Percentiles rank a stretch among this genome's conserved stretches.
phyloP scores from a whole-genome alignment of 2,113 vertebrate species.

The Todiramphus saurophagus region DNA sequence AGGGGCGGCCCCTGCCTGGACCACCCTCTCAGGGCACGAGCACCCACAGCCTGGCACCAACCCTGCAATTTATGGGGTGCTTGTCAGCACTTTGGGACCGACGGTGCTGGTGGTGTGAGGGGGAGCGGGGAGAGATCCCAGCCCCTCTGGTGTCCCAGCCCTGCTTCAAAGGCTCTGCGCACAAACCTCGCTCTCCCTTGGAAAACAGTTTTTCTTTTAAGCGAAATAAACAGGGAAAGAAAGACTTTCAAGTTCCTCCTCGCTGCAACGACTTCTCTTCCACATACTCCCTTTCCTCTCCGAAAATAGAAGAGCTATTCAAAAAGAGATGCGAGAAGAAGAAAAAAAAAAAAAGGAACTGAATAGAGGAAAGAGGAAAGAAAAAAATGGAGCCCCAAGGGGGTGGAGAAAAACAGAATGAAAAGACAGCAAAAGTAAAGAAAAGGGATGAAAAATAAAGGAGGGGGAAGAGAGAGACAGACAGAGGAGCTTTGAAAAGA shows the following conservation, averaged over 20 bases:
- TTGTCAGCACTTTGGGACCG: fast-evolving
- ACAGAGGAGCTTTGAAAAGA: conserved; percentile 75
- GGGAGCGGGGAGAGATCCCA: not conserved
- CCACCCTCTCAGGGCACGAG: fast-evolving
- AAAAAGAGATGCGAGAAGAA: conserved; percentile 52
- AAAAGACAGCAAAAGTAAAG: conserved; percentile 74
- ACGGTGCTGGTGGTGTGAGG: fast-evolving
- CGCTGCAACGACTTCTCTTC: conserved; percentile 66
- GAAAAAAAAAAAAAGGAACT: conserved; percentile 57
- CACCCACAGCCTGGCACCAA: not conserved
- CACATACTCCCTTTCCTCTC: conserved; percentile 55
- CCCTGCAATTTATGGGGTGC: fast-evolving
- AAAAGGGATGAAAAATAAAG: conserved; percentile 74
- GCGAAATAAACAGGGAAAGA: conserved; percentile 49
- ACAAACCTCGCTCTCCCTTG: not conserved
- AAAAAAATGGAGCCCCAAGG: conserved; percentile 68
- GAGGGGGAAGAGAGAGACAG: conserved; percentile 73
- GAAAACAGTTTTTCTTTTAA: conserved; percentile 11
- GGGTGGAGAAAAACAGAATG: conserved; percentile 68
- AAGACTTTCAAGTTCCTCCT: conserved; percentile 66
- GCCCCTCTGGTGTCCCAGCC: not conserved
- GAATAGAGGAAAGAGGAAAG: conserved; percentile 74
- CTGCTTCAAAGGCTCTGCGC: not conserved
- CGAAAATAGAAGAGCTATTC: conserved; percentile 77
- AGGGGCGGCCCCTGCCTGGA: not conserved